These are phyloP conservation scores for Megaleporinus macrocephalus DNA, from an alignment of 2,113 vertebrate genomes.

Conservation along the genomic window DNA sequence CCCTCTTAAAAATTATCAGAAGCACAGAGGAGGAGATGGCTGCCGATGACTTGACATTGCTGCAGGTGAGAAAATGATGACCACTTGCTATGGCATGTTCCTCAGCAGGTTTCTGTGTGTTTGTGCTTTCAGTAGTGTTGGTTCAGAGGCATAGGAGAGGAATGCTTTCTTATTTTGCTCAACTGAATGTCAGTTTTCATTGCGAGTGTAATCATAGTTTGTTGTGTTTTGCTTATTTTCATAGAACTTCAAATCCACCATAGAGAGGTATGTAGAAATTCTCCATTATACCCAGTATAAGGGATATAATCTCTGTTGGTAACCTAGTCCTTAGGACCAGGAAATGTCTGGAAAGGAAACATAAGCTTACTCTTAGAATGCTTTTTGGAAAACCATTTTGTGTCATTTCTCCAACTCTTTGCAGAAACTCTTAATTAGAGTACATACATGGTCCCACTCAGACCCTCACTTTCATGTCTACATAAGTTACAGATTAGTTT, in stretches of 20 bases:
- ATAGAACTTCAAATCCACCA: slow-evolving; percentile 73
- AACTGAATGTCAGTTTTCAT: neutral
- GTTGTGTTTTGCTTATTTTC: slow-evolving; percentile 35
- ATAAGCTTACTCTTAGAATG: too few relatives aligned
- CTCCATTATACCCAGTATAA: neutral
- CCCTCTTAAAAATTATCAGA: slow-evolving; percentile 63
- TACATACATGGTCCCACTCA: too few relatives aligned
- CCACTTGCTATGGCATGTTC: neutral
- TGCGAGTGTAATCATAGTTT: neutral
- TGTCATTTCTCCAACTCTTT: too few relatives aligned
- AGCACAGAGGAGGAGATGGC: slow-evolving; percentile 63
- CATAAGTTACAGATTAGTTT: neutral
- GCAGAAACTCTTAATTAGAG: too few relatives aligned
- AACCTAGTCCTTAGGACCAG: too few relatives aligned
- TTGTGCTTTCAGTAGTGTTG: neutral
- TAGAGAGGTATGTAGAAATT: slow-evolving; percentile 66
- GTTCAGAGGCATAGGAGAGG: neutral
- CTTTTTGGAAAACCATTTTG: too few relatives aligned
- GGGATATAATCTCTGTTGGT: too few relatives aligned
- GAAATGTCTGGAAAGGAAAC: too few relatives aligned
- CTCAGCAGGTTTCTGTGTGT: neutral
- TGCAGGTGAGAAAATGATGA: slow-evolving; percentile 62
- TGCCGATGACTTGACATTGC: slow-evolving; percentile 63
- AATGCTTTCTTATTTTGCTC: too few relatives aligned
- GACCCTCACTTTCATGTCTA: too few relatives aligned